Evolutionary conservation across 1,140 invertebrate genomes (phyloP), one percentile per base, ranked within the genome.

Genomic region (Pararge aegeria): DNA sequence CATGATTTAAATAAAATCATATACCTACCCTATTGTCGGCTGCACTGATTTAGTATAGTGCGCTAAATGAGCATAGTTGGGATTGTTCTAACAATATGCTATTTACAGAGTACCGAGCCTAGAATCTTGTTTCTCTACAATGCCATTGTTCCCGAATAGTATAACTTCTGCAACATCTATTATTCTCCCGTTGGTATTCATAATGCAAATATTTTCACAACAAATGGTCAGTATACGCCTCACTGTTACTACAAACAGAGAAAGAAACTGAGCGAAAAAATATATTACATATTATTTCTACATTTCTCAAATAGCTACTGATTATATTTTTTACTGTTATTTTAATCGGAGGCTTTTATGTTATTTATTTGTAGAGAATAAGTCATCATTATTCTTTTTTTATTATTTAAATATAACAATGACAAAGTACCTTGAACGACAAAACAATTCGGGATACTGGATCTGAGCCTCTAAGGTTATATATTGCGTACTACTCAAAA

Each of bases 221-320:
- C 40, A 44, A 44, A 44, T 44, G 40, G 40, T 20, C 40, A 20
- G 18, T 44, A n/a, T 16, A 44, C 18, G 40, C 16, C 40, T 44
- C 18, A 44, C 16, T 44, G 40, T 44, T 44, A n/a, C 24, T 5
- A 44, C 40, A 20, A 44, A 44, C 40, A 44, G 40, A 44, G 15
- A 44, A 44, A 44, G 40, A 44, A 44, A 44, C 40, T 10, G 40
- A 44, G 40, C 40, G 15, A 10, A 10, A 44, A 44, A 44, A n/a
- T n/a, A n/a, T n/a, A n/a, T 44, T 3, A 20, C 40, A 20, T 44
- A 44, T 44, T 19, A 44, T 40, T 15, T 40, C 1, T 10, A 40
- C n/a, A 40, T 24, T 24, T 24, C 7, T 24, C 24, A 24, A 24
- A 24, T 24, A 24, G 2, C n/a, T n/a, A n/a, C n/a, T n/a, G n/a